Percentiles rank a stretch among this genome's conserved stretches.
These are phyloP conservation scores for Apodemia mormo DNA, from an alignment of 2,888 invertebrate genomes.

Conservation along the genomic window DNA sequence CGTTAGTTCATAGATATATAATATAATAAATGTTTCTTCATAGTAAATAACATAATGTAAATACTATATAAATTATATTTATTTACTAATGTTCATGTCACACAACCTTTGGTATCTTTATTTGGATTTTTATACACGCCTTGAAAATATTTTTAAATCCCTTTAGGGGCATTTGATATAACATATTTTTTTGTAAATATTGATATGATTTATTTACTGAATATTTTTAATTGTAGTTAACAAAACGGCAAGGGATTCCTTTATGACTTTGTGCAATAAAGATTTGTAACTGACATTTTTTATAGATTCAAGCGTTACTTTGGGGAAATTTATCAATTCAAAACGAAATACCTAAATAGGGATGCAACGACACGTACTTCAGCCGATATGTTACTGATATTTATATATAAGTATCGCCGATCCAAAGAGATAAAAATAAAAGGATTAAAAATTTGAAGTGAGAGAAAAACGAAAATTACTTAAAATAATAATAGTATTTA, in stretches of 20 bases:
- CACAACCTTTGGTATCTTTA: constrained; percentile 25
- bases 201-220: constrained; percentile 46
- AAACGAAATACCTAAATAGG: no score
- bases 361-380: no score
- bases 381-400: no score
- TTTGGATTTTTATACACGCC: constrained; percentile 9
- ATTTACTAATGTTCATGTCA: constrained; percentile 13
- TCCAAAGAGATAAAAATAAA: no score
- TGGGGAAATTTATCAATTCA: no score
- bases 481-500: no score
- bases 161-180: constrained; percentile 26
- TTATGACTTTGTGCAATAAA: constrained; percentile 14
- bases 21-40: not conserved
- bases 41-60: constrained; percentile 7
- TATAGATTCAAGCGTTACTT: no score
- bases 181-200: constrained; percentile 53
- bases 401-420: no score
- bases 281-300: no score
- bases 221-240: constrained; percentile 51
- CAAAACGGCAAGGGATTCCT: not conserved
- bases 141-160: not conserved
- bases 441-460: no score
- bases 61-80: constrained; percentile 19
- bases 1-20: not conserved
- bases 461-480: no score